Conservation (phyloP, 2,888 invertebrate species). For the Tineola bisselliella region DNA sequence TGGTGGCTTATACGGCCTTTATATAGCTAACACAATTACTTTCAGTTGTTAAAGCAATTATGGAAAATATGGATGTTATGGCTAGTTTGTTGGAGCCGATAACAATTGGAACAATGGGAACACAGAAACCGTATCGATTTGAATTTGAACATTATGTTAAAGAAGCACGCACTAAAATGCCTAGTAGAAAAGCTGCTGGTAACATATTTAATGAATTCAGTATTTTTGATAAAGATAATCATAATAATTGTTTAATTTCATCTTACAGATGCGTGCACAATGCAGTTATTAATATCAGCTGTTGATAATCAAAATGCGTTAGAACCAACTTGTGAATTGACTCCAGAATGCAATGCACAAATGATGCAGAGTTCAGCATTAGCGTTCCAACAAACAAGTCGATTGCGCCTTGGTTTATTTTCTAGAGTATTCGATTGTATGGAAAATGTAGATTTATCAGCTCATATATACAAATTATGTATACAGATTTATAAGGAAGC, state of each 20-base stretch:
- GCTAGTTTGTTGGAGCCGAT: constrained; percentile 49
- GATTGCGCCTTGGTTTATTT: constrained; percentile 40
- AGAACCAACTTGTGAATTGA: constrained; percentile 46
- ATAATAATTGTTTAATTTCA: background rate
- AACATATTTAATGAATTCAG: constrained; percentile 7
- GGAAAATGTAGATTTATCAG: constrained; percentile 44
- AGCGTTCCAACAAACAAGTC: constrained; percentile 53
- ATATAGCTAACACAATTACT: constrained; percentile 15
- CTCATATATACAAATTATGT: constrained; percentile 55
- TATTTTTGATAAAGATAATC: too few species aligned
- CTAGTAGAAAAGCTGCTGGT: constrained; percentile 56
- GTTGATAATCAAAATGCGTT: constrained; percentile 54
- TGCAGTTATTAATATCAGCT: constrained; percentile 55
- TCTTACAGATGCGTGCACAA: constrained; percentile 53
- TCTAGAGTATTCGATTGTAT: constrained; percentile 51
- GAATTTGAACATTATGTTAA: constrained; percentile 54
- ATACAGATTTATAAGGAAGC: constrained; percentile 58
- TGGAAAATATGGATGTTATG: constrained; percentile 51
- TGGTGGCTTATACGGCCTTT: constrained; percentile 5
- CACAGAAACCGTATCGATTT: constrained; percentile 57
- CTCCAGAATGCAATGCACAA: constrained; percentile 47
- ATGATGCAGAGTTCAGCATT: constrained; percentile 49
- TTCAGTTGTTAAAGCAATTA: constrained; percentile 48
- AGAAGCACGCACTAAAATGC: constrained; percentile 57
- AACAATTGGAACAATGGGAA: constrained; percentile 55